A percentile compares a stretch with the other conserved stretches of the same genome.
Evolutionary conservation across 2,113 vertebrate genomes (phyloP).

Genomic region (Tragelaphus buxtoni): DNA sequence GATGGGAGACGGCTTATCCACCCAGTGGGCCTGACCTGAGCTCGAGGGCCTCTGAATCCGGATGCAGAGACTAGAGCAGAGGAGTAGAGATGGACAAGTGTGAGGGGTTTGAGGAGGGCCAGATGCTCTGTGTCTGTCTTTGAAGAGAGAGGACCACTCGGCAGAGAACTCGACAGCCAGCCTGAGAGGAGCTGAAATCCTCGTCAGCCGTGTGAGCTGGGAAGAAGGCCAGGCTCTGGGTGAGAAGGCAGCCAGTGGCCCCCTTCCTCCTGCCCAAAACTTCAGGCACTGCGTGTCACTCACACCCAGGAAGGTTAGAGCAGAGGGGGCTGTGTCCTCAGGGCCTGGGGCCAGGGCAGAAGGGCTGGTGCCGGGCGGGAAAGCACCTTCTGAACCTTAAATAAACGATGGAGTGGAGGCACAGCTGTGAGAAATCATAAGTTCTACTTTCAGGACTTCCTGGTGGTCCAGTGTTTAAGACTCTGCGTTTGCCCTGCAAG

Average conservation of each 20-base stretch:
- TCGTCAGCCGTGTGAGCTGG: background rate
- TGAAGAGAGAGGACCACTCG: background rate
- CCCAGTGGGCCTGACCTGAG: background rate
- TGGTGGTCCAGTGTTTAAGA: background rate
- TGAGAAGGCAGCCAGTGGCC: background rate
- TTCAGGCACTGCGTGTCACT: background rate
- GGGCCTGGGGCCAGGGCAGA: background rate
- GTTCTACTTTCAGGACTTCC: background rate
- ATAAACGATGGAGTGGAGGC: background rate
- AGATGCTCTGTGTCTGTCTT: background rate
- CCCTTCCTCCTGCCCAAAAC: background rate
- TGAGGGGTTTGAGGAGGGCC: background rate
- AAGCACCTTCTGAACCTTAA: background rate
- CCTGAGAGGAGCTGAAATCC: background rate
- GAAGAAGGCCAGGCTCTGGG: background rate
- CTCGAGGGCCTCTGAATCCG: fast-evolving
- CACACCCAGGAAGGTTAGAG: background rate
- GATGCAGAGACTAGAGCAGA: background rate
- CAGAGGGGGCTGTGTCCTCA: background rate
- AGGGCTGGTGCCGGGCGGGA: background rate
- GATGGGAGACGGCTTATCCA: background rate
- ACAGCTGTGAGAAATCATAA: too few species aligned
- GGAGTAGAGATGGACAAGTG: background rate
- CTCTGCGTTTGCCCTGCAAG: background rate
- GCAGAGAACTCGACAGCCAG: background rate